Evolutionary conservation across 2,113 vertebrate genomes (phyloP).

Genomic region (Passer domesticus): DNA sequence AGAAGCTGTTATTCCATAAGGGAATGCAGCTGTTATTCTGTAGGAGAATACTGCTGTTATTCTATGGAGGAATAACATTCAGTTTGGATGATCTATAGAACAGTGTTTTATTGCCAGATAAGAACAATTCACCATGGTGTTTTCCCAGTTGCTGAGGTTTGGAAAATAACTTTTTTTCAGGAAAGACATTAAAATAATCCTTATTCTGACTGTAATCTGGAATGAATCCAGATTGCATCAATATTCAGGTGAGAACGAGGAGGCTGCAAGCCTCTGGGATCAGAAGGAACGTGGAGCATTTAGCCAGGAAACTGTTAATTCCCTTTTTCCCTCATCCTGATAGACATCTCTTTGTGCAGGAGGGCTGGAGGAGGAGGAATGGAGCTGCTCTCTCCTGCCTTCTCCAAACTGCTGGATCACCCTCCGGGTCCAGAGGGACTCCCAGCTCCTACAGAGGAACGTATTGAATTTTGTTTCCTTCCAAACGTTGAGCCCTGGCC

Average conservation of each 20-base stretch:
- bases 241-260: neutral
- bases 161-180: neutral
- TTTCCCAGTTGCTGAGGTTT: neutral
- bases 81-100: neutral
- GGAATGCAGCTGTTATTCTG: neutral
- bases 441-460: neutral
- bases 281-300: neutral
- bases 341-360: slow-evolving; percentile 20
- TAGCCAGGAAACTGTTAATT: neutral
- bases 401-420: slow-evolving; percentile 3
- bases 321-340: accelerated
- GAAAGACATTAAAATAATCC: neutral
- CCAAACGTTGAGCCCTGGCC: slow-evolving; percentile 23
- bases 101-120: neutral
- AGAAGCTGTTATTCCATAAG: neutral
- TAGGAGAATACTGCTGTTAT: neutral
- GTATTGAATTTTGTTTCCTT: slow-evolving; percentile 49
- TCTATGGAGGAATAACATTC: neutral
- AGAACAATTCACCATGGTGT: neutral
- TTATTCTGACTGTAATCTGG: neutral
- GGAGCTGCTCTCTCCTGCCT: neutral
- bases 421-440: neutral
- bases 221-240: neutral
- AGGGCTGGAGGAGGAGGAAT: slow-evolving; percentile 11
- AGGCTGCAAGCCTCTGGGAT: neutral